These are phyloP conservation scores for Aphodius sticticus DNA, from an alignment of 2,888 invertebrate genomes.

Conservation along the genomic window DNA sequence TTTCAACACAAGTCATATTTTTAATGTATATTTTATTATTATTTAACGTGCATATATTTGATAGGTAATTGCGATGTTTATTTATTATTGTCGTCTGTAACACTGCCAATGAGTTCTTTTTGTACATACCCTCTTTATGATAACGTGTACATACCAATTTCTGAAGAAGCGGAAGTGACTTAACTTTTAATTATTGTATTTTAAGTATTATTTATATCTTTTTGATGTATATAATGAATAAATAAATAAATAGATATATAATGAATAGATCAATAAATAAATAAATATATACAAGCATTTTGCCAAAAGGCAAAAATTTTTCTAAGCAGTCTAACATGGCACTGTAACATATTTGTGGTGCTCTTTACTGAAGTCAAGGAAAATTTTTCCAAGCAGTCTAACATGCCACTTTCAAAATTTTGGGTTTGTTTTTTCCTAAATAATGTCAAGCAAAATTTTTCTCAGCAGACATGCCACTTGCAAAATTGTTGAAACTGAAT, in stretches of 20 bases:
- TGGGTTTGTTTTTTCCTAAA: too few species aligned
- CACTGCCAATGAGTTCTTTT: slow-evolving; percentile 20
- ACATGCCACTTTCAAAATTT: too few species aligned
- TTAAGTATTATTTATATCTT: slow-evolving; percentile 20
- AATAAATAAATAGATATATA: neutral
- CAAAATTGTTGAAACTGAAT: too few species aligned
- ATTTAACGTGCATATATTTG: slow-evolving; percentile 14
- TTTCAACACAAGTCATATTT: slow-evolving; percentile 17
- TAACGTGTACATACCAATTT: neutral
- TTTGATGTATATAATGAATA: neutral
- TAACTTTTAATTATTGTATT: slow-evolving; percentile 5
- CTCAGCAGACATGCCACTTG: too few species aligned
- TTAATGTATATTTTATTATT: slow-evolving; percentile 21
- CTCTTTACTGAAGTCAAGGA: too few species aligned
- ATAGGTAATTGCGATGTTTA: slow-evolving; percentile 10
- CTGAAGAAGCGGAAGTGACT: slow-evolving; percentile 18
- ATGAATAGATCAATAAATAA: neutral
- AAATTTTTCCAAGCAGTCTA: too few species aligned
- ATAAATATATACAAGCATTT: too few species aligned
- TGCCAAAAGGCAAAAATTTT: too few species aligned
- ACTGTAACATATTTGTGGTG: too few species aligned
- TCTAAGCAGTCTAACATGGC: too few species aligned
- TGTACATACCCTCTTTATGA: neutral
- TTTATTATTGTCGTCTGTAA: slow-evolving; percentile 20
- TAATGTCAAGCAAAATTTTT: too few species aligned